Percentiles rank a stretch among this genome's conserved stretches.
Evolutionary conservation across 2,113 vertebrate species (phyloP).

Genomic region (Protobothrops mucrosquamatus): DNA sequence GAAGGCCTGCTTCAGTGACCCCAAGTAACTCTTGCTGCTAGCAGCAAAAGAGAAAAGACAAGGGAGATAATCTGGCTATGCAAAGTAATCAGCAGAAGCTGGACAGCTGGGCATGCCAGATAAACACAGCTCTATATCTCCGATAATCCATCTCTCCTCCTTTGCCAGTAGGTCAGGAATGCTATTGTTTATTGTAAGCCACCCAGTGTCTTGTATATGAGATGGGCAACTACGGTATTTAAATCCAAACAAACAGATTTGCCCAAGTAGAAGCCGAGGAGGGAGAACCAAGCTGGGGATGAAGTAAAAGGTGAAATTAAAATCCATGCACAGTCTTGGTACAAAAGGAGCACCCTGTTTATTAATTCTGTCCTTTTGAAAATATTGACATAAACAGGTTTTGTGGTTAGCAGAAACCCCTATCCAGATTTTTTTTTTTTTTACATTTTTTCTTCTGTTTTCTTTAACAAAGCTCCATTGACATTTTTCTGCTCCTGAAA

Average conservation of each 20-base stretch:
- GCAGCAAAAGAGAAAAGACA: not conserved
- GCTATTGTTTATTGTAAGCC: not conserved
- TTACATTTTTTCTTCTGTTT: not conserved
- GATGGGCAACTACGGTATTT: not conserved
- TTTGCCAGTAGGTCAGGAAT: not conserved
- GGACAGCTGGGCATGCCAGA: not conserved
- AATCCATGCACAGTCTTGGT: not conserved
- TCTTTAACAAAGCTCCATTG: not conserved
- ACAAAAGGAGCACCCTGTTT: not conserved
- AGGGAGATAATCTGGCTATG: not conserved
- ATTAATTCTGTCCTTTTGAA: not conserved
- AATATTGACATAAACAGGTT: not conserved
- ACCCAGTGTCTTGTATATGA: not conserved
- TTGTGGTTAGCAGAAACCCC: not conserved
- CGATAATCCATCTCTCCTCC: not conserved
- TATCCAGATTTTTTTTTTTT: not conserved
- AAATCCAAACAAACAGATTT: not conserved
- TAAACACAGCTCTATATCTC: conserved; percentile 9
- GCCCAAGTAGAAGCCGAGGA: not conserved
- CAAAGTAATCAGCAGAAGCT: not conserved
- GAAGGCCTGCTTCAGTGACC: conserved; percentile 18
- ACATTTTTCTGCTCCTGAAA: not conserved
- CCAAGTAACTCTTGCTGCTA: conserved; percentile 31
- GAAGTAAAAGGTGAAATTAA: not conserved
- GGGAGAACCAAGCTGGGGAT: not conserved